These are phyloP conservation scores for Lateolabrax maculatus DNA, from an alignment of 2,797 vertebrate genomes.

Conservation along the genomic window DNA sequence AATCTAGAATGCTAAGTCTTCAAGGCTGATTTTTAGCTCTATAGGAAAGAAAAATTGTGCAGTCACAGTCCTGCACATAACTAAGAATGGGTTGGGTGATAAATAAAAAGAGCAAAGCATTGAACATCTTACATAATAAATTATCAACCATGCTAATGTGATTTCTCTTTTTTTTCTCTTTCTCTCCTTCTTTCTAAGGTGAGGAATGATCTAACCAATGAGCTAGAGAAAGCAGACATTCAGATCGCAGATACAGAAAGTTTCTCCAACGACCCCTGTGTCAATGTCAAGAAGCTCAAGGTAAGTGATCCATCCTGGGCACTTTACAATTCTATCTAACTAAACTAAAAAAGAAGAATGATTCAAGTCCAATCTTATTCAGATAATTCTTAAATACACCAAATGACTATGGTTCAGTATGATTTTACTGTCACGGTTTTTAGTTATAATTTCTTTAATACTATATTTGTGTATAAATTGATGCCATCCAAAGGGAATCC, in stretches of 20 bases:
- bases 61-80: background rate
- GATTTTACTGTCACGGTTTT: background rate
- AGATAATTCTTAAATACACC: background rate
- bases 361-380: background rate
- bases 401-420: background rate
- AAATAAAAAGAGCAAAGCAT: background rate
- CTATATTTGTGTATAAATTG: background rate
- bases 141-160: background rate
- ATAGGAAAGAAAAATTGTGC: background rate
- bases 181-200: constrained; percentile 84
- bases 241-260: constrained; percentile 99
- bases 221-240: constrained; percentile 96
- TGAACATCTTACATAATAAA: background rate
- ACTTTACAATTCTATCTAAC: background rate
- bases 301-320: constrained; percentile 81
- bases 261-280: constrained; percentile 98
- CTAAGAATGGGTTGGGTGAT: background rate
- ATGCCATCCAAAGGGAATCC: constrained; percentile 17
- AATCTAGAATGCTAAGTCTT: background rate
- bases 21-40: background rate
- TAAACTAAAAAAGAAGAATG: background rate
- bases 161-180: constrained; percentile 7
- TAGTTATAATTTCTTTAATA: background rate
- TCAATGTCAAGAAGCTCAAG: constrained; percentile 99
- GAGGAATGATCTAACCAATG: constrained; percentile 96